Evolutionary conservation across 2,113 vertebrate species (phyloP).

Genomic region (Oriolus oriolus): DNA sequence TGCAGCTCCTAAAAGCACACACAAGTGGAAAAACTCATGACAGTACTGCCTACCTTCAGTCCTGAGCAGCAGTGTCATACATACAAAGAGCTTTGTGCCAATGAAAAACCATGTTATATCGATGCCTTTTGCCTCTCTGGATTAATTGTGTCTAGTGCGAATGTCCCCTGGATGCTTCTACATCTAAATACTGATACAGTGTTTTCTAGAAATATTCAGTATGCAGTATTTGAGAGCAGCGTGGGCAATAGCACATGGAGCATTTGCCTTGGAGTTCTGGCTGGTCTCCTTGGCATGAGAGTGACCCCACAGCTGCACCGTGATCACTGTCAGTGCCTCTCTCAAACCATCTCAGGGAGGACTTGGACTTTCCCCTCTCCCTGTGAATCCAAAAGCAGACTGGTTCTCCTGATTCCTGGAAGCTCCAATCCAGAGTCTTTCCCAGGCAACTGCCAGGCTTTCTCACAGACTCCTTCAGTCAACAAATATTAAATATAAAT

Average conservation of each 20-base stretch:
- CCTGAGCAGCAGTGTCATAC: not conserved
- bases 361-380: not conserved
- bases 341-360: not conserved
- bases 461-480: not conserved
- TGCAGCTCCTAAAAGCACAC: not conserved
- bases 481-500: not conserved
- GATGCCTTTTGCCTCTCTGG: not conserved
- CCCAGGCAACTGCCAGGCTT: not conserved
- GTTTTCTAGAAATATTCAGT: not conserved
- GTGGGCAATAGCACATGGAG: not conserved
- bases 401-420: not conserved
- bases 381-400: not conserved
- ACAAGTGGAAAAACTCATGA: not conserved
- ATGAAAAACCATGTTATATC: not conserved
- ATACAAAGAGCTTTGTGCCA: not conserved
- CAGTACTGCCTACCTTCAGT: not conserved
- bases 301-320: not conserved
- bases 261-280: not conserved
- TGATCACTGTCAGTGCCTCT: not conserved
- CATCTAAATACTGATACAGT: not conserved
- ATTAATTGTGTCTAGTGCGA: not conserved
- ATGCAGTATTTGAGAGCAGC: not conserved
- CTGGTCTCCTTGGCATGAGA: not conserved
- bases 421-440: not conserved
- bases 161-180: not conserved